phyloP scores from a whole-genome alignment of 2,888 invertebrate species.

The Flexamia atlantica region DNA sequence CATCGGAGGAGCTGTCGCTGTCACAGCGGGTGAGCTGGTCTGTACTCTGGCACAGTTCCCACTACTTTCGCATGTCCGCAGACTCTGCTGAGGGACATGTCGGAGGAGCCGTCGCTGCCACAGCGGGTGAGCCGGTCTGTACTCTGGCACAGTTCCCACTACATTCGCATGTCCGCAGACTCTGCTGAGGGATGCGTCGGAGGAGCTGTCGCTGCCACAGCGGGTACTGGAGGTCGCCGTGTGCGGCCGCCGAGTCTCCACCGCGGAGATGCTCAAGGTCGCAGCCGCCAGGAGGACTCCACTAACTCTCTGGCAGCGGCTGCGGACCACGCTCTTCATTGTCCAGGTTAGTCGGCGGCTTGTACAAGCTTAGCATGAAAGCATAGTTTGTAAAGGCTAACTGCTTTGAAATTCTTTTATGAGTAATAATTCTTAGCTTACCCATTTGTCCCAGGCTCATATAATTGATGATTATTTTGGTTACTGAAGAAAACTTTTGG shows the following conservation, averaged over 20 bases:
- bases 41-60: too few relatives aligned
- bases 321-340: not conserved
- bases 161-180: slow-evolving; percentile 73
- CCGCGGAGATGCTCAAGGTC: slow-evolving; percentile 13
- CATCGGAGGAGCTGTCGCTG: slow-evolving; percentile 75
- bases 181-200: slow-evolving; percentile 74
- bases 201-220: slow-evolving; percentile 75
- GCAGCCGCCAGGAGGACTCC: slow-evolving; percentile 5
- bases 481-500: too few relatives aligned
- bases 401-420: too few relatives aligned
- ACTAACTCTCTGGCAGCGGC: not conserved
- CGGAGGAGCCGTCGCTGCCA: slow-evolving; percentile 75
- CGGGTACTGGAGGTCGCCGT: slow-evolving; percentile 80
- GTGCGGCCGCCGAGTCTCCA: slow-evolving; percentile 80
- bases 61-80: slow-evolving; percentile 71
- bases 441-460: too few relatives aligned
- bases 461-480: too few relatives aligned
- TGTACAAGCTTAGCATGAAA: too few relatives aligned
- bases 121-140: too few relatives aligned
- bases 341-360: not conserved
- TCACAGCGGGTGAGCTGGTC: slow-evolving; percentile 77
- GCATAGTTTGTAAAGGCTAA: too few relatives aligned
- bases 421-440: too few relatives aligned
- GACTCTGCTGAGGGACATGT: slow-evolving; percentile 75
- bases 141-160: too few relatives aligned